Evolutionary conservation across 1,140 invertebrate genomes (phyloP), one percentile per base, ranked within the genome.

Genomic region (Pararge aegeria): DNA sequence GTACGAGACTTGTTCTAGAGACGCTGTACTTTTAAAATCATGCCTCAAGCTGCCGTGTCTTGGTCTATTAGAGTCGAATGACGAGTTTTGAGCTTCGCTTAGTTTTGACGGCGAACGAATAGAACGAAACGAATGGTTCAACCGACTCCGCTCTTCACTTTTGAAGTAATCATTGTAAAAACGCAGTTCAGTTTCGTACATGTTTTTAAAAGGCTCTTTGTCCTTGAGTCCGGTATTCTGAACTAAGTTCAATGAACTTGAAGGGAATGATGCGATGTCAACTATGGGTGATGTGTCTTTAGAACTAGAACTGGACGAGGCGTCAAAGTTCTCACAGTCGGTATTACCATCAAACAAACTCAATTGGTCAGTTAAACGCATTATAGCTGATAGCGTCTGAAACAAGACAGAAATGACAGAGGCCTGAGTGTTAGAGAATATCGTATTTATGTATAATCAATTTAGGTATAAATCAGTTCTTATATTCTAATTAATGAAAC

Each of bases 331-430:
- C 92, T 95, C 20, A 92, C 93, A 74, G 67, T 95, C 94, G 0
- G 94, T 94, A 51, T 92, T 94, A 59, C 92, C 93, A 62, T 95
- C 94, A 38, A 94, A 91, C 34, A 92, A 91, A 38, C 93, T 94
- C 0, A 96, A 75, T 71, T 95, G 94, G 65, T 96, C 94, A 0
- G 95, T 95, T 1, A 96, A 93, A 24, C 94, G 91, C 72, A 94
- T 92, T 75, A 95, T 95, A 0, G 94, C 94, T 0, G 94, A 95
- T 27, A 95, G 86, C 1, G 93, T 90, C 79, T 92, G 70, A 24
- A 78, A 78, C 55, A 55, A 49, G 12, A 46, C n/a, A n/a, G 30
- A 7, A 34, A n/a, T n/a, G n/a, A n/a, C n/a, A n/a, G n/a, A n/a
- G n/a, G n/a, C n/a, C n/a, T n/a, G n/a, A n/a, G n/a, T n/a, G n/a